These are phyloP conservation scores for Maconellicoccus hirsutus DNA, from an alignment of 1,140 invertebrate genomes.

Conservation along the genomic window DNA sequence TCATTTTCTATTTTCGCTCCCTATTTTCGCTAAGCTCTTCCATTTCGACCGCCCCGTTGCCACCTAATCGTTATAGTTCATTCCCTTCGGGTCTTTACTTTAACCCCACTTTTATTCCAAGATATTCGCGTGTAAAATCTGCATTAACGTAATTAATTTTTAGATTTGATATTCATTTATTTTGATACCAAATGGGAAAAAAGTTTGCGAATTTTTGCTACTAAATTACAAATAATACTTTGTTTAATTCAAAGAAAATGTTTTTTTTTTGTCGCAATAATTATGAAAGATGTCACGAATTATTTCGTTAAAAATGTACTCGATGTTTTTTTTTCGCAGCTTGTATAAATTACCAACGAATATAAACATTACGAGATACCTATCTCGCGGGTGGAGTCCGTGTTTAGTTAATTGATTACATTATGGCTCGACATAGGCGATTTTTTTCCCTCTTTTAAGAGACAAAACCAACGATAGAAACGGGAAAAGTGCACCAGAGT, in stretches of 20 bases:
- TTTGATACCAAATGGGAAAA: background rate
- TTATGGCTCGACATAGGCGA: background rate
- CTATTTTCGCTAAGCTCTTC: background rate
- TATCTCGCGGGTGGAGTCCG: background rate
- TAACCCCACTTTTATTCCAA: background rate
- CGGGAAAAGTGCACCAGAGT: background rate
- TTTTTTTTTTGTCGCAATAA: background rate
- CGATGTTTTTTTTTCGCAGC: background rate
- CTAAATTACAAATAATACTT: background rate
- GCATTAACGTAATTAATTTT: slow-evolving; percentile 5
- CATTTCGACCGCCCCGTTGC: background rate
- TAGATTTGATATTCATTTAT: slow-evolving; percentile 10
- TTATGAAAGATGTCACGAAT: background rate
- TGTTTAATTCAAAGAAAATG: background rate
- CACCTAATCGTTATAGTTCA: background rate
- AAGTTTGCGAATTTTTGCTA: background rate
- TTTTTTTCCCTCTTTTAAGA: background rate
- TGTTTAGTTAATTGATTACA: background rate
- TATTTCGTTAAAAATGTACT: background rate
- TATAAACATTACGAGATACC: no score
- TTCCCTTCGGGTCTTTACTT: background rate
- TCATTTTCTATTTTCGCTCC: slow-evolving; percentile 8
- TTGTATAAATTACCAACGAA: no score
- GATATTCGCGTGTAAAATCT: slow-evolving; percentile 8
- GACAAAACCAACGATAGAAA: background rate